Percentiles rank a stretch among this genome's conserved stretches.
Conservation (phyloP, 2,888 invertebrate genomes). For the Stenolophus ochropezus region DNA sequence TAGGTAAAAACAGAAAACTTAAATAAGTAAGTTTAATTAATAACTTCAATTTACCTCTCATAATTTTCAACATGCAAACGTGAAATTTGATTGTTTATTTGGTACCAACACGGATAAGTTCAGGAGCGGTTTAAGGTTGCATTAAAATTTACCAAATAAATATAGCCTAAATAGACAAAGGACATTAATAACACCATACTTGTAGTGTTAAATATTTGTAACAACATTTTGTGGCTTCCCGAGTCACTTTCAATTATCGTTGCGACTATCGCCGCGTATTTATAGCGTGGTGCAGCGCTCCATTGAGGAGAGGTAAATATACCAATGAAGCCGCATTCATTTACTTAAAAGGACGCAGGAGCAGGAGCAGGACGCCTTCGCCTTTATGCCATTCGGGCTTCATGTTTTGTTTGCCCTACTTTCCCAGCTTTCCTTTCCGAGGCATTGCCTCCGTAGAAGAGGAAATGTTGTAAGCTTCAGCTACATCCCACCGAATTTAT, state of each 20-base stretch:
- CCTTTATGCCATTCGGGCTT: not conserved
- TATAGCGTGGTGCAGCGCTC: slow-evolving; percentile 10
- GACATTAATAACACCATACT: too few species aligned
- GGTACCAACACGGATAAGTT: too few species aligned
- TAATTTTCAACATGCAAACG: too few species aligned
- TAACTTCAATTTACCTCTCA: too few species aligned
- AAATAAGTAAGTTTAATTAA: too few species aligned
- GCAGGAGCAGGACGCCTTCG: not conserved
- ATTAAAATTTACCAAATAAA: too few species aligned
- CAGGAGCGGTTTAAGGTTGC: too few species aligned
- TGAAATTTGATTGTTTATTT: too few species aligned
- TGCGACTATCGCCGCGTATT: not conserved
- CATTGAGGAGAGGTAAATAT: slow-evolving; percentile 29
- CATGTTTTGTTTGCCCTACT: not conserved
- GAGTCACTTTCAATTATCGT: slow-evolving; percentile 16
- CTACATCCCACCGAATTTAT: not conserved
- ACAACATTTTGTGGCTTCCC: slow-evolving; percentile 17
- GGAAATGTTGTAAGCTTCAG: not conserved
- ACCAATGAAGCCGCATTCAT: slow-evolving; percentile 19
- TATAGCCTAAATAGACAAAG: too few species aligned
- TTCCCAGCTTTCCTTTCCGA: not conserved
- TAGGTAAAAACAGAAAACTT: too few species aligned
- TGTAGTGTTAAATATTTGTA: slow-evolving; percentile 21
- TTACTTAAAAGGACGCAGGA: slow-evolving; percentile 24
- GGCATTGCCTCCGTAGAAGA: not conserved